Percentiles rank a stretch among this genome's conserved stretches.
Evolutionary conservation across 53 echinoderm and acorn worm species (phyloP).

Genomic region (Echinometra lucunter): DNA sequence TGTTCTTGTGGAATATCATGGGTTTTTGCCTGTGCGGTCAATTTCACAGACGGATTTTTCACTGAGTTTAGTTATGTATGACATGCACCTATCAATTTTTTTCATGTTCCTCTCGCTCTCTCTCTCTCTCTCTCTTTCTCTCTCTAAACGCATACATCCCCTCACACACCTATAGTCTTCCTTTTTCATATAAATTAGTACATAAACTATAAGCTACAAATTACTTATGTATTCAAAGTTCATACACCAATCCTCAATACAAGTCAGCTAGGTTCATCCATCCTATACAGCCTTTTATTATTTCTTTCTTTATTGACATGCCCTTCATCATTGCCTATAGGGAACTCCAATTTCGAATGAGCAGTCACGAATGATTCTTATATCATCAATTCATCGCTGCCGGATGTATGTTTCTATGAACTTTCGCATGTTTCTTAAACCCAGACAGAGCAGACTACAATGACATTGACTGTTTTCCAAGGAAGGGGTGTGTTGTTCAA

Average conservation of each 20-base stretch:
- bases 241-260: neutral
- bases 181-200: neutral
- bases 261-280: neutral
- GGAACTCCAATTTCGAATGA: neutral
- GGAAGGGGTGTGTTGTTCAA: neutral
- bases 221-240: no score
- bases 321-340: neutral
- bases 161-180: neutral
- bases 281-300: neutral
- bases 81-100: neutral
- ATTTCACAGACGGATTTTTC: no score
- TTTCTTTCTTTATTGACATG: neutral
- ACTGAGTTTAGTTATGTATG: neutral
- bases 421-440: neutral
- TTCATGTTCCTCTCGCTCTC: neutral
- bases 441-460: neutral
- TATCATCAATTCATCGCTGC: constrained; percentile 4
- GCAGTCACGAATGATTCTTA: neutral
- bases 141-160: no score
- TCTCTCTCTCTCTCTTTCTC: neutral
- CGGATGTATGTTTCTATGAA: neutral
- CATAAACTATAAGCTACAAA: no score
- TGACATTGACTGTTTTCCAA: neutral
- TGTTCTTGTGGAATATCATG: no score
- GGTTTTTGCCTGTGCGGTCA: no score